Percentiles rank a stretch among this genome's conserved stretches.
These are phyloP conservation scores for Ciona savignyi DNA, from an alignment of 23 tunicate species.

Conservation along the genomic window DNA sequence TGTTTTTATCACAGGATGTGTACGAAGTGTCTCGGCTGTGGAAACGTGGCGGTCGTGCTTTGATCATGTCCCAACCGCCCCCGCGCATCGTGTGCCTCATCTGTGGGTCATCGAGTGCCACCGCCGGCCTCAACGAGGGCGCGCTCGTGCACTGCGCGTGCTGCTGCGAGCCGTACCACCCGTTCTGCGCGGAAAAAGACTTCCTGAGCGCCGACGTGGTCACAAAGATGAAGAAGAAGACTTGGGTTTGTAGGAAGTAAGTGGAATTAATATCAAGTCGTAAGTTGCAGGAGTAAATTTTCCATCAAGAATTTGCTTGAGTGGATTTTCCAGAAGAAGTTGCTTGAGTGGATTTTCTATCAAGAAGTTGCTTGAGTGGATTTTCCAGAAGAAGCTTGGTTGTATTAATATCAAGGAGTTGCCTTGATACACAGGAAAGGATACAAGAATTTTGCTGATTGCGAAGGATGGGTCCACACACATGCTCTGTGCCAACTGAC, in stretches of 20 bases:
- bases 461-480: too few relatives aligned
- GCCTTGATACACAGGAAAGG: too few relatives aligned
- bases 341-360: too few relatives aligned
- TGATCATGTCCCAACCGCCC: conserved; percentile 65
- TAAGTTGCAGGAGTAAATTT: too few relatives aligned
- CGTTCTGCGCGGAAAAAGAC: conserved; percentile 59
- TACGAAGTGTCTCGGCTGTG: conserved; percentile 64
- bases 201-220: conserved; percentile 20
- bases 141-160: conserved; percentile 52
- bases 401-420: too few relatives aligned
- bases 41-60: conserved; percentile 67
- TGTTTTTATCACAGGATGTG: conserved; percentile 53
- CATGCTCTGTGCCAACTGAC: too few relatives aligned
- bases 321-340: too few relatives aligned
- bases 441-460: too few relatives aligned
- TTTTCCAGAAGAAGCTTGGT: too few relatives aligned
- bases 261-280: too few relatives aligned
- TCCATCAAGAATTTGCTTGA: too few relatives aligned
- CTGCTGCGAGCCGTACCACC: conserved; percentile 78
- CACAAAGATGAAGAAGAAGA: conserved; percentile 33
- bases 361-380: too few relatives aligned
- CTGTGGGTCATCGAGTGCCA: conserved; percentile 63
- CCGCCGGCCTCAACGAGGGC: conserved; percentile 3
- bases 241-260: conserved; percentile 72
- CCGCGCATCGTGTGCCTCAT: conserved; percentile 51